Conservation (phyloP, 1,140 invertebrate species). For the Papilio dardanus region DNA sequence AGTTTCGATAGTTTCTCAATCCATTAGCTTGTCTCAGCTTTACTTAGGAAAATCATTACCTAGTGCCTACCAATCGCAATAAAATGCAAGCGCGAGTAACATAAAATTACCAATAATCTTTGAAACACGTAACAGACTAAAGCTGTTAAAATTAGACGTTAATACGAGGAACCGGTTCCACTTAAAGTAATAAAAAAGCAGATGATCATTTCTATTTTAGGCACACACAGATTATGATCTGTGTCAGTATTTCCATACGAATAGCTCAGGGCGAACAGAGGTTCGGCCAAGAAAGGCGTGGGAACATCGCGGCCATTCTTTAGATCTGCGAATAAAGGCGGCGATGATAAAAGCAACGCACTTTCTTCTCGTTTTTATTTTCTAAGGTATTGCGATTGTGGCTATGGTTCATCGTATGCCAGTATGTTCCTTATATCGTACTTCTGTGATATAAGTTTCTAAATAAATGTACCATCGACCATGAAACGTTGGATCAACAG, state of each 20-base stretch:
- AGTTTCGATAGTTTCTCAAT: not conserved
- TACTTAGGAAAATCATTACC: too few relatives aligned
- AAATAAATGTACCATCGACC: not conserved
- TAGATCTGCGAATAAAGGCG: conserved; percentile 59
- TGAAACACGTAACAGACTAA: not conserved
- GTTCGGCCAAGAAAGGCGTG: conserved; percentile 50
- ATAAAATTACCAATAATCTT: not conserved
- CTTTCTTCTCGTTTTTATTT: conserved; percentile 57
- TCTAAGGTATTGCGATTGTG: conserved; percentile 49
- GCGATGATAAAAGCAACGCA: conserved; percentile 53
- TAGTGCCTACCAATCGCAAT: not conserved
- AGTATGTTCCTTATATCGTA: not conserved
- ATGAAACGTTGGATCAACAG: not conserved
- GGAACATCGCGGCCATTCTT: conserved; percentile 54
- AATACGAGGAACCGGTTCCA: not conserved
- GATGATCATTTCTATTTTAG: conserved; percentile 17
- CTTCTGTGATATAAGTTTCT: too few relatives aligned
- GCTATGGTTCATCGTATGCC: conserved; percentile 38
- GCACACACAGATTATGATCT: conserved; percentile 21
- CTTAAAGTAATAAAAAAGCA: not conserved
- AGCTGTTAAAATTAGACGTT: not conserved
- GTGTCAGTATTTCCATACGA: conserved; percentile 26
- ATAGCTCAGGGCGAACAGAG: conserved; percentile 13
- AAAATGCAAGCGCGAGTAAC: not conserved
- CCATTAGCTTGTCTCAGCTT: not conserved